phyloP scores from a whole-genome alignment of 2,888 invertebrate genomes.

The Chymomyza caudatula region DNA sequence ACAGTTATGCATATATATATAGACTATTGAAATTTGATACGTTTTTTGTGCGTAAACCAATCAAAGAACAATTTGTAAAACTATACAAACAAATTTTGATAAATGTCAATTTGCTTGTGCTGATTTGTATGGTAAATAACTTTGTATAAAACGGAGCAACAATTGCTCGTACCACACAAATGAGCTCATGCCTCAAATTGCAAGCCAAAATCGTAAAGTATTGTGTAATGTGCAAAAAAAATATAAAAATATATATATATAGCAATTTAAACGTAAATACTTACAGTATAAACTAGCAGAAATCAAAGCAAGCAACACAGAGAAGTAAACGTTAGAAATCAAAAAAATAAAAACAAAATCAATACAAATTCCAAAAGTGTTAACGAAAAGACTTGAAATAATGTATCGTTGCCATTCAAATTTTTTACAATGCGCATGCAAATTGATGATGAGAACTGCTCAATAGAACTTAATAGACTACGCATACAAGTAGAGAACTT shows the following conservation, averaged over 20 bases:
- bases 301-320: constrained; percentile 20
- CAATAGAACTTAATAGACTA: constrained; percentile 25
- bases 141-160: no score
- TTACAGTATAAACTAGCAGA: constrained; percentile 1
- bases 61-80: constrained; percentile 48
- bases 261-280: neutral
- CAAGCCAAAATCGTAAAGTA: neutral
- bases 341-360: constrained; percentile 17
- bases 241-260: neutral
- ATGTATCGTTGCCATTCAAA: constrained; percentile 51
- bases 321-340: constrained; percentile 10
- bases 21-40: constrained; percentile 16
- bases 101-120: neutral
- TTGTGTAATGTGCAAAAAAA: no score
- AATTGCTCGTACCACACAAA: neutral
- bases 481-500: neutral
- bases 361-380: constrained; percentile 61
- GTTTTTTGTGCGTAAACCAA: constrained; percentile 53
- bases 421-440: constrained; percentile 23
- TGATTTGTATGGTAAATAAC: neutral
- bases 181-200: neutral
- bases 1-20: constrained; percentile 14
- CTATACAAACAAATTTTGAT: constrained; percentile 13
- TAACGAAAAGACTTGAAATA: constrained; percentile 68
- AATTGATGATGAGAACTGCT: constrained; percentile 16